Evolutionary conservation across 2,113 vertebrate genomes (phyloP).

Genomic region (Onychostoma macrolepis): DNA sequence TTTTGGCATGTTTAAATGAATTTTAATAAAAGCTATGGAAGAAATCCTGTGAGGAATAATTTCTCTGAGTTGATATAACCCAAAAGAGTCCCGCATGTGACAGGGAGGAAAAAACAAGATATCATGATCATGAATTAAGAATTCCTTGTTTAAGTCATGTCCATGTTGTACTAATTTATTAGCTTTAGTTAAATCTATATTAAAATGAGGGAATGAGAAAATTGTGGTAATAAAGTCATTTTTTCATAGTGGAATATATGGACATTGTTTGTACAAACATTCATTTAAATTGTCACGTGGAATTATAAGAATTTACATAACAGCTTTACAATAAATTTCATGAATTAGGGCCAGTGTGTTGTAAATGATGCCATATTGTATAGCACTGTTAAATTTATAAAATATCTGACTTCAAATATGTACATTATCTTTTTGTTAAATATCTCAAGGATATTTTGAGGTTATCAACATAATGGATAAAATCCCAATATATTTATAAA

Average conservation of each 20-base stretch:
- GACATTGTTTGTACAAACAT: background rate
- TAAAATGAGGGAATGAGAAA: no score
- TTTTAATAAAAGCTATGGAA: slow-evolving; percentile 8
- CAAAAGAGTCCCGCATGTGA: background rate
- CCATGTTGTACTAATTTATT: background rate
- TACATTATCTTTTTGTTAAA: background rate
- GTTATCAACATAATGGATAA: background rate
- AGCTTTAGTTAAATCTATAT: background rate
- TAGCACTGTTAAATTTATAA: background rate
- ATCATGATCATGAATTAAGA: background rate
- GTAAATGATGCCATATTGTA: background rate
- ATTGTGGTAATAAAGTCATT: no score
- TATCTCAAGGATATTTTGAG: background rate
- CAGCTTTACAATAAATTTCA: background rate
- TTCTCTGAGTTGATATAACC: background rate
- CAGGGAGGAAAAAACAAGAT: background rate
- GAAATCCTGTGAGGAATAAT: background rate
- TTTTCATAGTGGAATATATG: no score
- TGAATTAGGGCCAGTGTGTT: background rate
- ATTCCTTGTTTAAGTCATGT: background rate
- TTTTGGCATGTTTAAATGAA: background rate
- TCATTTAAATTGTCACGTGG: background rate
- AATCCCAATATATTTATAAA: background rate
- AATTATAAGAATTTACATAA: background rate
- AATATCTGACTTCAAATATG: background rate